Evolutionary conservation across 2,888 invertebrate species (phyloP), one percentile per base, ranked within the genome.

Genomic region (Cheilosia soror): DNA sequence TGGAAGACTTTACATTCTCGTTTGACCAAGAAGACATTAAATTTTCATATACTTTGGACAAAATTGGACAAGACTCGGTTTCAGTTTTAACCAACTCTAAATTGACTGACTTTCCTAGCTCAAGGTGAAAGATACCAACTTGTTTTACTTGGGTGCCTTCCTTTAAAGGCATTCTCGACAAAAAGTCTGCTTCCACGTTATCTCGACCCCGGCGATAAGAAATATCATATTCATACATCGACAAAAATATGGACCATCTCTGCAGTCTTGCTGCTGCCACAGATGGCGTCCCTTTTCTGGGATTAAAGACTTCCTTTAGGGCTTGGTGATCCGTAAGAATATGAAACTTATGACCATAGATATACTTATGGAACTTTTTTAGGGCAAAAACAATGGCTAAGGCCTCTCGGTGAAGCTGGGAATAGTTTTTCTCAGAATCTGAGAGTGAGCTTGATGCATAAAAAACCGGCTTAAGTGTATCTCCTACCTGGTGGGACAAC

Each of bases 331-430:
- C 89, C 2, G 87, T 88, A 72, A 87, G 60, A 6, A 89, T 68
- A 1, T 29, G 58, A 66, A 89, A 88, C 13, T 75, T 58, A 6
- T 84, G 62, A 25, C 53, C 93, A 87, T 88, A 91, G 3, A 93
- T 60, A 84, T 90, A 93, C 37, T 90, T 88, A 63, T 91, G 90
- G 87, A 92, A 93, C 83, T 90, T 90, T 33, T 89, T 88, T 0
- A 92, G 88, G 1, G 90, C 91, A 76, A 89, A 92, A 6, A 92
- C 85, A 2, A 92, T 88, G 13, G 89, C 89, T 31, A 72, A 53
- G 0, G 77, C 66, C 87, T 90, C 89, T 4, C 87, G 76, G 57
- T 90, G 88, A n/a, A 89, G 68, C 58, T 90, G 89, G 1, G 89
- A 90, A 81, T 90, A 89, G 53, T 88, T 88, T 63, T 60, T 73